phyloP scores from a whole-genome alignment of 2,888 invertebrate species.

The Rhingia rostrata region DNA sequence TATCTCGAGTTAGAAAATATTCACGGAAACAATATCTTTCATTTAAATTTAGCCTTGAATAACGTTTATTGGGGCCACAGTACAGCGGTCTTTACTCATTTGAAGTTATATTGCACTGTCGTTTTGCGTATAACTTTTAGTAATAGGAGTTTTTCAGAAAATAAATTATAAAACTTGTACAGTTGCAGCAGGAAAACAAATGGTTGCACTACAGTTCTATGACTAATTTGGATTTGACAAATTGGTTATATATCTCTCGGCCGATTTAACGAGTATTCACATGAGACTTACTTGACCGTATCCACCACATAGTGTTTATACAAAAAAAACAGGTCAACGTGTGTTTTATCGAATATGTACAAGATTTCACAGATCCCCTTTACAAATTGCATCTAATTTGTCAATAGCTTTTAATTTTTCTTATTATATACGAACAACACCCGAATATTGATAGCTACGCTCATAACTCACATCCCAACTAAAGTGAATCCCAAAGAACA shows the following conservation, averaged over 20 bases:
- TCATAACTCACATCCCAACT: slow-evolving; percentile 52
- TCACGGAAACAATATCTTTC: no score
- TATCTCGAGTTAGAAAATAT: no score
- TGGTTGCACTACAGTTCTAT: slow-evolving; percentile 3
- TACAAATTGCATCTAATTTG: slow-evolving; percentile 59
- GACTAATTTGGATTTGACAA: slow-evolving; percentile 36
- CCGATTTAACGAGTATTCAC: not conserved
- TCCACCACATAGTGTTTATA: not conserved
- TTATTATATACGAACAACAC: slow-evolving; percentile 1
- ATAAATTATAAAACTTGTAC: slow-evolving; percentile 20
- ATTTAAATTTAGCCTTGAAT: no score
- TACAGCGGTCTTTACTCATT: no score
- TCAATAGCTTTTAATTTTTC: slow-evolving; percentile 64
- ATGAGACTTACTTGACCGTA: not conserved
- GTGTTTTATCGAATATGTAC: not conserved
- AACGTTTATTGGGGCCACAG: no score
- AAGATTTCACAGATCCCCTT: not conserved
- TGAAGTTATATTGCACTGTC: not conserved
- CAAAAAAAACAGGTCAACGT: not conserved
- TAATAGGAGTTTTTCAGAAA: slow-evolving; percentile 11
- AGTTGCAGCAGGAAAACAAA: slow-evolving; percentile 10
- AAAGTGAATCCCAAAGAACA: slow-evolving; percentile 32
- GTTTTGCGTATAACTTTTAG: not conserved
- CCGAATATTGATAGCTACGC: slow-evolving; percentile 56
- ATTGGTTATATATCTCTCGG: slow-evolving; percentile 5